Percentiles rank a stretch among this genome's conserved stretches.
Evolutionary conservation across 2,113 vertebrate genomes (phyloP).

Genomic region (Muntiacus reevesi): DNA sequence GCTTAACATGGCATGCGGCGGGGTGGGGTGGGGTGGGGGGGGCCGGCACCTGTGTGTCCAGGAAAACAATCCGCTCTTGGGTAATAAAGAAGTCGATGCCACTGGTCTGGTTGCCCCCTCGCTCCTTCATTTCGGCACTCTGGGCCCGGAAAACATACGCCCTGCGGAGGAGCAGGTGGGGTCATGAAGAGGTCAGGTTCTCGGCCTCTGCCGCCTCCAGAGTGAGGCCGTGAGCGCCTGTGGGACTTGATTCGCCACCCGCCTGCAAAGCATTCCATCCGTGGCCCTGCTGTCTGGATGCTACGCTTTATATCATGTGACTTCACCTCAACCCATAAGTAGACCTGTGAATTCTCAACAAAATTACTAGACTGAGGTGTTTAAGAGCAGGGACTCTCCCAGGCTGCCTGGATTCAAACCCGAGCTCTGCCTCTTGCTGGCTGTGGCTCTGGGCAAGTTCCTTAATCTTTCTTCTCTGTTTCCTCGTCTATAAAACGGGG

Average conservation of each 20-base stretch:
- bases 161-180: slow-evolving; percentile 67
- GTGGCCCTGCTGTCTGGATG: rapidly evolving
- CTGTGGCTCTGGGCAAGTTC: not conserved
- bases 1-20: rapidly evolving
- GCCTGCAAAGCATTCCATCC: not conserved
- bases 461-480: not conserved
- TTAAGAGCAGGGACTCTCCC: not conserved
- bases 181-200: not conserved
- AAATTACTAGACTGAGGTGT: not conserved
- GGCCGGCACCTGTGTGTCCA: slow-evolving; percentile 91
- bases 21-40: not conserved
- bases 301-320: not conserved
- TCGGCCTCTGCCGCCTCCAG: rapidly evolving
- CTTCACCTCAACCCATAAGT: not conserved
- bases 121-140: slow-evolving; percentile 92
- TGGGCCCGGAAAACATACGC: slow-evolving; percentile 92
- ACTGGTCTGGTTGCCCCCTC: slow-evolving; percentile 92
- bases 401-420: not conserved
- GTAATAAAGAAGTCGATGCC: slow-evolving; percentile 96
- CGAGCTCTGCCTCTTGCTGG: not conserved
- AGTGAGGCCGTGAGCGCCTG: not conserved
- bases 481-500: not conserved
- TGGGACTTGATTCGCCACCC: rapidly evolving
- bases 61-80: slow-evolving; percentile 93
- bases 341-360: not conserved